phyloP scores from a whole-genome alignment of 2,113 vertebrate species.

The Pseudois nayaur region DNA sequence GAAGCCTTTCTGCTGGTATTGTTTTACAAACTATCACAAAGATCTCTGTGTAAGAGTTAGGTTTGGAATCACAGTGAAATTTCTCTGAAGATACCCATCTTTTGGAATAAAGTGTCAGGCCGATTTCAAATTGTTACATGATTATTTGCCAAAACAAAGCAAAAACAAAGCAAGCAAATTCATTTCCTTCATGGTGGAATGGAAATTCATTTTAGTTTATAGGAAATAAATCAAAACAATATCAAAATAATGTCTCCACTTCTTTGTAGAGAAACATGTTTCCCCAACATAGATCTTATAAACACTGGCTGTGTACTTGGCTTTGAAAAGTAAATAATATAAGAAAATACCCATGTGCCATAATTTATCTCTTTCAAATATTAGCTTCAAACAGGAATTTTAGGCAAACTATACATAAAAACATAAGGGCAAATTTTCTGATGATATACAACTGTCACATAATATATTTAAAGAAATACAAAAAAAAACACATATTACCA shows the following conservation, averaged over 20 bases:
- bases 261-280: not conserved
- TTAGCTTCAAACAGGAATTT: not conserved
- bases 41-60: not conserved
- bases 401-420: not conserved
- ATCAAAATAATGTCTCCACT: not conserved
- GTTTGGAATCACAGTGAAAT: not conserved
- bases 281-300: not conserved
- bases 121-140: not conserved
- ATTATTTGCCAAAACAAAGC: constrained; percentile 12
- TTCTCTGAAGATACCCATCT: not conserved
- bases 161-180: not conserved
- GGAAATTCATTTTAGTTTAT: constrained; percentile 25
- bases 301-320: not conserved
- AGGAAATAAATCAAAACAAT: not conserved
- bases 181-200: not conserved
- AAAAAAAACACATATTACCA: not conserved
- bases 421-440: not conserved
- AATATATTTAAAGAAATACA: not conserved
- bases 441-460: not conserved
- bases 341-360: not conserved
- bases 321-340: not conserved
- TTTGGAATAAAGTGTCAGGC: not conserved
- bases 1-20: not conserved
- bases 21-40: constrained; percentile 9
- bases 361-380: not conserved